Conservation (phyloP, 2,797 vertebrate species). For the Telmatherina bonti region DNA sequence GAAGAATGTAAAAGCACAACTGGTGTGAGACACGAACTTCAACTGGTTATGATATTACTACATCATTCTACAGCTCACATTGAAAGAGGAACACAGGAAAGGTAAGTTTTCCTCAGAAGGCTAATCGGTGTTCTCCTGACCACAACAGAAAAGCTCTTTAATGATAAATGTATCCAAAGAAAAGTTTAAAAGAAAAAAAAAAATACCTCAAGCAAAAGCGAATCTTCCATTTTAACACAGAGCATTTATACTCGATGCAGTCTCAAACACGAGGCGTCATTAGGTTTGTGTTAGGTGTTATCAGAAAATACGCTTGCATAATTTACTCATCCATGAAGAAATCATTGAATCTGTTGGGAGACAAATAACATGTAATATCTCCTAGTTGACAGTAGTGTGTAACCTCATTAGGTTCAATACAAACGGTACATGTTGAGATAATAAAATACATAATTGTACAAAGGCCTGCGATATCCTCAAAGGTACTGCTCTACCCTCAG, state of each 20-base stretch:
- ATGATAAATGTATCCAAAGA: background rate
- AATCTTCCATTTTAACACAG: too few relatives aligned
- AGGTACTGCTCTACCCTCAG: background rate
- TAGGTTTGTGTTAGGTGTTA: background rate
- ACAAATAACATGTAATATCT: background rate
- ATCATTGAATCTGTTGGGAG: background rate
- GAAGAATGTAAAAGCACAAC: background rate
- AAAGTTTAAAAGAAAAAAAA: background rate
- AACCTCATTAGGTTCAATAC: background rate
- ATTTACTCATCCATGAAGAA: background rate
- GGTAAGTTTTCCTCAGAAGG: background rate
- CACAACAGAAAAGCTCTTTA: background rate
- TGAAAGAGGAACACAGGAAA: too few relatives aligned
- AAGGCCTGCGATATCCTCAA: background rate
- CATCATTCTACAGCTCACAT: too few relatives aligned
- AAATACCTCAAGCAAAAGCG: too few relatives aligned
- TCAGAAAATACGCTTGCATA: background rate
- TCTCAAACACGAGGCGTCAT: too few relatives aligned
- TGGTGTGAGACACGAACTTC: background rate
- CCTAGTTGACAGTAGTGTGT: background rate
- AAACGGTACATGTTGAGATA: background rate
- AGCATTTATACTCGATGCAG: too few relatives aligned
- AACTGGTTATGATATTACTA: background rate
- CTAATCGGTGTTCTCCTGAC: background rate
- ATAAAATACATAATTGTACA: background rate